Percentiles rank a stretch among this genome's conserved stretches.
Conservation (phyloP, 2,113 vertebrate species). For the Chrysochloris asiatica region DNA sequence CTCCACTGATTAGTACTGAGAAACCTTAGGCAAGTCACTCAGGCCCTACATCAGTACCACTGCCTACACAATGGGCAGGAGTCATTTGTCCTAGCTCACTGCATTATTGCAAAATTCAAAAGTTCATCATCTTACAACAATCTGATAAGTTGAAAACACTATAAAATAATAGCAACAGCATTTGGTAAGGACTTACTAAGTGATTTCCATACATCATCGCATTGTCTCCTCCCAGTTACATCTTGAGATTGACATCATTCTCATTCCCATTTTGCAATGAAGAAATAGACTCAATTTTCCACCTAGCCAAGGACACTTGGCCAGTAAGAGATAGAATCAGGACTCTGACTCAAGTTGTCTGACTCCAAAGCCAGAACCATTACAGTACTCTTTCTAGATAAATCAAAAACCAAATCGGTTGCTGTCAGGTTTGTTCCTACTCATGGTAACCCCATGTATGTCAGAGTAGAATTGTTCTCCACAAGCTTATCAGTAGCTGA, state of each 20-base stretch:
- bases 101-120: neutral
- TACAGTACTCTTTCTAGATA: too few species aligned
- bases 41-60: neutral
- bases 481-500: neutral
- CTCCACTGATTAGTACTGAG: neutral
- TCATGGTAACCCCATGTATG: neutral
- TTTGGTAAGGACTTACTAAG: too few species aligned
- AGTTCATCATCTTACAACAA: neutral
- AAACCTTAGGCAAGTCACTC: neutral
- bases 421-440: neutral
- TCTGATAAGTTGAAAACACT: neutral
- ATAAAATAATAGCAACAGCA: neutral
- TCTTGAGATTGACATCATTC: neutral
- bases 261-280: neutral
- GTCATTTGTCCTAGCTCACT: neutral
- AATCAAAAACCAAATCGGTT: neutral
- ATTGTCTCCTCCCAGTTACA: neutral
- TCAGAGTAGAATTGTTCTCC: neutral
- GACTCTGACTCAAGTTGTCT: neutral
- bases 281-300: neutral
- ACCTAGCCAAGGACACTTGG: neutral
- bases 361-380: neutral
- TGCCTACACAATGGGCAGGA: neutral
- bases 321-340: neutral
- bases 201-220: neutral